phyloP scores from a whole-genome alignment of 2,888 invertebrate species.

The Galeopsomyia nigrocyanea region DNA sequence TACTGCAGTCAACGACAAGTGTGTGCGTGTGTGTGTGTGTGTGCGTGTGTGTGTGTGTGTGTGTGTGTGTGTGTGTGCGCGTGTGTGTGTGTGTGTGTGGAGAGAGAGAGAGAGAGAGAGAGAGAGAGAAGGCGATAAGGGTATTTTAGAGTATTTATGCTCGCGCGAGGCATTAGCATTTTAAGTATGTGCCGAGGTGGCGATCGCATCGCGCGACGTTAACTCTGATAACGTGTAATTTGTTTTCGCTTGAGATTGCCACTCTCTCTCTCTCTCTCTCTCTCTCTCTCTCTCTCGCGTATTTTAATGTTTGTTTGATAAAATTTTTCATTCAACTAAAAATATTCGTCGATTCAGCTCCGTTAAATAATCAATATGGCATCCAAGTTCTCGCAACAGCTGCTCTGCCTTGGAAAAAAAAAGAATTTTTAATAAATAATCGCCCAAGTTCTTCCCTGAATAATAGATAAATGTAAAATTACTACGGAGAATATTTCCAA shows the following conservation, averaged over 20 bases:
- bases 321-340: too few relatives aligned
- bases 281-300: slow-evolving; percentile 27
- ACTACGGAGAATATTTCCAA: too few relatives aligned
- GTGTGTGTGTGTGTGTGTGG: too few relatives aligned
- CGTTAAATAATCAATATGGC: too few relatives aligned
- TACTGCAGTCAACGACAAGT: not conserved
- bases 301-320: slow-evolving; percentile 21
- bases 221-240: slow-evolving; percentile 19
- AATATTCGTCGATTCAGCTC: too few relatives aligned
- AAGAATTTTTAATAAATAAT: too few relatives aligned
- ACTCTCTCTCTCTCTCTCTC: slow-evolving; percentile 24
- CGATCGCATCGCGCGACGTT: slow-evolving; percentile 13
- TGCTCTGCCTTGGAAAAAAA: too few relatives aligned
- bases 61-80: not conserved
- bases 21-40: not conserved
- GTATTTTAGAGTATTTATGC: slow-evolving; percentile 27
- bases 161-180: slow-evolving; percentile 19
- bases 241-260: slow-evolving; percentile 10
- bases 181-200: slow-evolving; percentile 3
- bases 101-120: not conserved
- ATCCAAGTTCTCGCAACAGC: too few relatives aligned
- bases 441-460: too few relatives aligned
- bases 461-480: too few relatives aligned
- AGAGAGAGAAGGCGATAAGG: slow-evolving; percentile 5
- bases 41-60: too few relatives aligned